Base-by-base conservation (phyloP, 1,140 invertebrate species). In the Drosophila oshimai region DNA sequence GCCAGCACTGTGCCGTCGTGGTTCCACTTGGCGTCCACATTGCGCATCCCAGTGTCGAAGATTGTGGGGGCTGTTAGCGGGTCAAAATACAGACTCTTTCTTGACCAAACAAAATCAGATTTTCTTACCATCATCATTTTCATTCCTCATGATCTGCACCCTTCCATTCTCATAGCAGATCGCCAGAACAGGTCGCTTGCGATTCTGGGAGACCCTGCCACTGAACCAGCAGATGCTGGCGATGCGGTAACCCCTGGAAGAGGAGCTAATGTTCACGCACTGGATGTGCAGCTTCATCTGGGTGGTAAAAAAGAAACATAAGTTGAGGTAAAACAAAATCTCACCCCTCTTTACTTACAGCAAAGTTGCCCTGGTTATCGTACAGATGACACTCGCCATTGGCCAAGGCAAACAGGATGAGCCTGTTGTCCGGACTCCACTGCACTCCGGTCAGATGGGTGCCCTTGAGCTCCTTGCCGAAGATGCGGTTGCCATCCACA, bases 401-500 rank as follows among this genome's bases (percentile, higher is more conserved):
- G 57, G 94, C 93, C 20, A 98, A 91, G n/a, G 97, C 97, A 92
- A 99, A 98, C 1, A 99, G 91, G 6, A 99, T 92, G 6, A 97
- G 91, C 75, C 96, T 95, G 13, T 96, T 96, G 92, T 99, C 98
- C 0, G 98, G 97, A 24, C 98, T 99, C 98, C 99, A 99, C 91
- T 98, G 96, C 0, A 97, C 96, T 0, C 94, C 94, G 22, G 93
- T 93, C 1, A 97, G 90, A 17, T 93, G 93, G 0, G 94, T 93
- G 13, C 95, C 95, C 92, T 98, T 98, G 2, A 99, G 91, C 89
- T 99, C 98, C 90, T 99, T 99, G 1, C 98, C 98, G 98, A 98
- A 99, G 13, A 99, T 97, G 61, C 98, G 93, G 87, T 99, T 99
- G 0, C 99, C 99, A 93, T 99, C 98, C 0, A 99, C 97, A 15